These are phyloP conservation scores for Triplophysa yarkandensis DNA, from an alignment of 2,797 vertebrate genomes.

Conservation along the genomic window DNA sequence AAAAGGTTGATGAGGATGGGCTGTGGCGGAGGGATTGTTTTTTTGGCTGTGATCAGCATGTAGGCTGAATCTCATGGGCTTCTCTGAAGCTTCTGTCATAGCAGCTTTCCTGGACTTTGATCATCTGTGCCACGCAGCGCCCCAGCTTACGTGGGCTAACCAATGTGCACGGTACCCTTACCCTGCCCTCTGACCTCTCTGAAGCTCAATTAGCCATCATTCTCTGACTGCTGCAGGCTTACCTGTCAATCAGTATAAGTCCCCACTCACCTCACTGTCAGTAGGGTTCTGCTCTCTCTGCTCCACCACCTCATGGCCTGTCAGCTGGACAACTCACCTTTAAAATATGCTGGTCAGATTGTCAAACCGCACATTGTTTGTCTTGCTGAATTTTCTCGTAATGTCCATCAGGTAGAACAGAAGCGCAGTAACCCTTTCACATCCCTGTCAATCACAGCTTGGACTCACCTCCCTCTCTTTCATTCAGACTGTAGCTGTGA, in stretches of 20 bases:
- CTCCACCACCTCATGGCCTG: conserved; percentile 22
- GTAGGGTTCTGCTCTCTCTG: conserved; percentile 24
- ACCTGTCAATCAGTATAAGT: conserved; percentile 20
- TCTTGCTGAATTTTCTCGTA: conserved; percentile 27
- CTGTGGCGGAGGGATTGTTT: not conserved
- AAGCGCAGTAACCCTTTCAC: not conserved
- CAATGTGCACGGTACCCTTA: conserved; percentile 41
- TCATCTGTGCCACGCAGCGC: conserved; percentile 15
- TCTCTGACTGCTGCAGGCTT: conserved; percentile 13
- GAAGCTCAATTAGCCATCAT: conserved; percentile 23
- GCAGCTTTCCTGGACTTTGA: conserved; percentile 13
- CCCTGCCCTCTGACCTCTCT: conserved; percentile 28
- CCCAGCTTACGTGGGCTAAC: conserved; percentile 32
- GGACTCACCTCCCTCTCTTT: not conserved
- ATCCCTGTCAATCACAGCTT: not conserved
- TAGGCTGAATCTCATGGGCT: conserved; percentile 2
- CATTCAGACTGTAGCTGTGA: not conserved
- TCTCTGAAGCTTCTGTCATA: conserved; percentile 32
- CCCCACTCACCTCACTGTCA: conserved; percentile 24
- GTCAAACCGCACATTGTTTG: conserved; percentile 30
- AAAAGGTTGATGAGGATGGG: not conserved
- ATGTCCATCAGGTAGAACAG: conserved; percentile 19
- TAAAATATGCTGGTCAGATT: conserved; percentile 18
- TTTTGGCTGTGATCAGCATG: conserved; percentile 13
- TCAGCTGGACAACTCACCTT: conserved; percentile 30